Evolutionary conservation across 2,113 vertebrate genomes (phyloP).

Genomic region (Pluvianellus socialis): DNA sequence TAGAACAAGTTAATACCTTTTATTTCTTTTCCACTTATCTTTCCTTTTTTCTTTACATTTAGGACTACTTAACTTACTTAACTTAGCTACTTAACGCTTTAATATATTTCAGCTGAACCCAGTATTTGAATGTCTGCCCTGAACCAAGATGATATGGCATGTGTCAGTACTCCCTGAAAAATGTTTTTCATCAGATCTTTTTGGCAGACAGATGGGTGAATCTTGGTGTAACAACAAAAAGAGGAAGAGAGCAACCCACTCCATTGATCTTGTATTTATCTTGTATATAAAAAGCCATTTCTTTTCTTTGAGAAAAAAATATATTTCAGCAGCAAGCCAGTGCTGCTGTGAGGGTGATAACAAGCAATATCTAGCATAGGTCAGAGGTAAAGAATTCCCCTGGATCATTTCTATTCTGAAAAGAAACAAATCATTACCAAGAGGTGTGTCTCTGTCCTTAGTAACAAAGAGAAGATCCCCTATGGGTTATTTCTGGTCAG

Average conservation of each 20-base stretch:
- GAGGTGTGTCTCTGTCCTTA: conserved; percentile 42
- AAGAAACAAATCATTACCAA: conserved; percentile 39
- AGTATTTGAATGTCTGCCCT: not conserved
- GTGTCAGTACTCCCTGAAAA: not conserved
- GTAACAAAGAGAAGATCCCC: conserved; percentile 46
- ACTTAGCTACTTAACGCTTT: not conserved
- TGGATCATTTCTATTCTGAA: conserved; percentile 48
- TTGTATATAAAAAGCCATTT: not conserved
- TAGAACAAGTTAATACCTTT: not conserved
- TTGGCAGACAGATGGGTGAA: not conserved
- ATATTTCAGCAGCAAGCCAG: not conserved
- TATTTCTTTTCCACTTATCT: not conserved
- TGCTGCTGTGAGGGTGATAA: conserved; percentile 25
- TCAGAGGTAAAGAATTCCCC: conserved; percentile 43
- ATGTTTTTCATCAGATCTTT: not conserved
- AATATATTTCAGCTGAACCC: not conserved
- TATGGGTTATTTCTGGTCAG: conserved; percentile 64
- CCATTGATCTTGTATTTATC: not conserved
- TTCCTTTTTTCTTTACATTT: not conserved
- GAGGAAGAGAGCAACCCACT: not conserved
- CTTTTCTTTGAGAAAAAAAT: not conserved
- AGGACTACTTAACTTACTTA: too few species aligned
- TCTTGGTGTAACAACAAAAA: not conserved
- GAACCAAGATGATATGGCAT: not conserved
- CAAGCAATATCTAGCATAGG: conserved; percentile 25